phyloP scores from a whole-genome alignment of 2,113 vertebrate species.

The Bostrychus sinensis region DNA sequence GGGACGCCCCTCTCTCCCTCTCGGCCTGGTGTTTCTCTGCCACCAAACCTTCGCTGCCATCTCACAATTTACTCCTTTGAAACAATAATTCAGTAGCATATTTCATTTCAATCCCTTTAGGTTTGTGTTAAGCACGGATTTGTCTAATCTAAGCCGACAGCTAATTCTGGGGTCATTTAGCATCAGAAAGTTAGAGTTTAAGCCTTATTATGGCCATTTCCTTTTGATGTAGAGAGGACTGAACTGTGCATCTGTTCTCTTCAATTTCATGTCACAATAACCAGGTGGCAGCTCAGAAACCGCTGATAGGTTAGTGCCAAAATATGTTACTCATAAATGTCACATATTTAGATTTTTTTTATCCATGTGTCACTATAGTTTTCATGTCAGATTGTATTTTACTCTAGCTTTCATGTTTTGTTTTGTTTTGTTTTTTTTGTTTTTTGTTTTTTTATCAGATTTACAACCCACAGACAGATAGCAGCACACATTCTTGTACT shows the following conservation, averaged over 20 bases:
- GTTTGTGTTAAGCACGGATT: constrained; percentile 56
- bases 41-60: constrained; percentile 27
- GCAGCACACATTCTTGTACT: constrained; percentile 14
- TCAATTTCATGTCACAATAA: constrained; percentile 71
- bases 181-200: constrained; percentile 72
- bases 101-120: constrained; percentile 48
- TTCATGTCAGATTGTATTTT: constrained; percentile 20
- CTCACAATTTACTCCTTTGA: constrained; percentile 38
- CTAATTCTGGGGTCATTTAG: constrained; percentile 72
- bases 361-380: constrained; percentile 27
- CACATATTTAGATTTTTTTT: constrained; percentile 23
- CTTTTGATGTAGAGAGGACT: constrained; percentile 69
- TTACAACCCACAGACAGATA: background rate
- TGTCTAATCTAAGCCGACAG: constrained; percentile 74
- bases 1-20: constrained; percentile 12
- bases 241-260: constrained; percentile 66
- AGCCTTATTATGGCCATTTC: constrained; percentile 64
- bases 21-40: constrained; percentile 46
- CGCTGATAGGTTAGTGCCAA: constrained; percentile 34
- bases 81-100: constrained; percentile 38
- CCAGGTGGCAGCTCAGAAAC: constrained; percentile 59
- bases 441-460: background rate
- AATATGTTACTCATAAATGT: constrained; percentile 22
- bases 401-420: background rate
- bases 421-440: too few species aligned